Percentiles rank a stretch among this genome's conserved stretches.
These are phyloP conservation scores for Colletes gigas DNA, from an alignment of 1,140 invertebrate genomes.

Conservation along the genomic window DNA sequence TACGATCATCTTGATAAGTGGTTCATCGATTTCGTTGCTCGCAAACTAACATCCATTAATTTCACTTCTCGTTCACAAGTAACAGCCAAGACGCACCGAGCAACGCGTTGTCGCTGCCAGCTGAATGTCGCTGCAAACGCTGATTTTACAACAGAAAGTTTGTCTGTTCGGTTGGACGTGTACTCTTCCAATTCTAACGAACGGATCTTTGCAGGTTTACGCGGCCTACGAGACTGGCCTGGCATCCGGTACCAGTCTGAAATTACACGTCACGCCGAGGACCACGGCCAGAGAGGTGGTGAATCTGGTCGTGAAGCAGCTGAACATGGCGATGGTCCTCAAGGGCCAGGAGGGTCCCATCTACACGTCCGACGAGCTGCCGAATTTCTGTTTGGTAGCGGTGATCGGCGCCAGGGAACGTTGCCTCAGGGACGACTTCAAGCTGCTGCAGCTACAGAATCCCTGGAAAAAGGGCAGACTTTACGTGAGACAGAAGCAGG, in stretches of 20 bases:
- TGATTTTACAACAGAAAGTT: constrained; percentile 10
- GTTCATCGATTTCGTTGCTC: not conserved
- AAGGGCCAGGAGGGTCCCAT: constrained; percentile 93
- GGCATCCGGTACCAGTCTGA: constrained; percentile 94
- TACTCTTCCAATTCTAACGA: not conserved
- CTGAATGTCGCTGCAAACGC: constrained; percentile 36
- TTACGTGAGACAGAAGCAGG: constrained; percentile 94
- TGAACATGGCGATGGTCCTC: constrained; percentile 94
- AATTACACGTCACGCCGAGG: constrained; percentile 93
- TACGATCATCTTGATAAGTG: not conserved
- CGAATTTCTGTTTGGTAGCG: constrained; percentile 95
- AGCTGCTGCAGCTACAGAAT: constrained; percentile 94
- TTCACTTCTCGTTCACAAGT: constrained; percentile 4
- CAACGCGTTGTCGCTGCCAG: constrained; percentile 28
- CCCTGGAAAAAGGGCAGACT: constrained; percentile 96
- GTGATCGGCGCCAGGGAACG: constrained; percentile 95
- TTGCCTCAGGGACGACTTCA: constrained; percentile 95
- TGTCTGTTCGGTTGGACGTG: not conserved
- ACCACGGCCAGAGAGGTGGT: constrained; percentile 97
- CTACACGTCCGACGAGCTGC: constrained; percentile 89
- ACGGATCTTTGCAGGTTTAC: constrained; percentile 85
- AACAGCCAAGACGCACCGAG: constrained; percentile 34
- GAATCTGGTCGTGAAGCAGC: constrained; percentile 94
- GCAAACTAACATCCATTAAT: constrained; percentile 1
- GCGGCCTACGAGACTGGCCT: constrained; percentile 97